Conservation (phyloP, 2,113 vertebrate species). For the Odocoileus hemionus region DNA sequence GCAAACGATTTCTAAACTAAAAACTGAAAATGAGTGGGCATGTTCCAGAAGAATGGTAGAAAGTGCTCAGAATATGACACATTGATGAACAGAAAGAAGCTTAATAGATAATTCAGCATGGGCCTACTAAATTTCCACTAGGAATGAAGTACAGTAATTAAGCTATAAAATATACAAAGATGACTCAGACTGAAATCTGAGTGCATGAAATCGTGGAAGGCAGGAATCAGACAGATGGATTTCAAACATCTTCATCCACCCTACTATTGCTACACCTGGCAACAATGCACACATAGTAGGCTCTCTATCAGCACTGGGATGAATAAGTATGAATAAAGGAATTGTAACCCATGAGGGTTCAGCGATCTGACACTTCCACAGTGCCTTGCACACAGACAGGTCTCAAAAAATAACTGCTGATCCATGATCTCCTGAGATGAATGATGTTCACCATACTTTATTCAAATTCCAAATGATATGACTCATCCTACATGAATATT, state of each 20-base stretch:
- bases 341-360: neutral
- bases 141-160: neutral
- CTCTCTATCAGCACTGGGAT: neutral
- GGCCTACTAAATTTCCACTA: neutral
- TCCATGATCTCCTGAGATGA: neutral
- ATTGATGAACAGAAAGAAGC: neutral
- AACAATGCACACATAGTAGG: neutral
- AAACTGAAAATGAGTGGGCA: neutral
- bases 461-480: neutral
- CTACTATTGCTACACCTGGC: neutral
- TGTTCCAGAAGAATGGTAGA: neutral
- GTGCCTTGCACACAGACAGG: neutral
- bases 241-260: neutral
- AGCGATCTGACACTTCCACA: neutral
- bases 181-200: neutral
- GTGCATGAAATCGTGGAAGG: neutral
- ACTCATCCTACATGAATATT: slow-evolving; percentile 2
- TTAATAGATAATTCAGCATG: neutral
- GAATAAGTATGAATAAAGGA: neutral
- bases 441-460: neutral
- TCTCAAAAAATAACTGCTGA: neutral
- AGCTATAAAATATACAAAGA: neutral
- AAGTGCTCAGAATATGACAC: neutral
- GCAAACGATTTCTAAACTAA: neutral
- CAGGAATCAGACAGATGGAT: neutral